Conservation (phyloP, 2,113 vertebrate species). For the Tauraco erythrolophus region DNA sequence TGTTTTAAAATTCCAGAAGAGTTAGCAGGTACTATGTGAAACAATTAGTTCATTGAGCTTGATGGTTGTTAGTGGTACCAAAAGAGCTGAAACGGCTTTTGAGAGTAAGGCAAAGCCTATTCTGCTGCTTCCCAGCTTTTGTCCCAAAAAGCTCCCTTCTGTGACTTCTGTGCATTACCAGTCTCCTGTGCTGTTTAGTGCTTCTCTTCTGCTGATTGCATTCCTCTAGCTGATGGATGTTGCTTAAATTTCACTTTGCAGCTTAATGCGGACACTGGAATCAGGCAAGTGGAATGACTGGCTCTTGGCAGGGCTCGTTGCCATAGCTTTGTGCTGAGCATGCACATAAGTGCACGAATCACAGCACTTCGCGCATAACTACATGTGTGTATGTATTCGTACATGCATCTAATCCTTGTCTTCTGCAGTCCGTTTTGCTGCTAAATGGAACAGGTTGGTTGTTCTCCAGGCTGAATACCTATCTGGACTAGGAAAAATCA, state of each 20-base stretch:
- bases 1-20: neutral
- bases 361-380: accelerated
- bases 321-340: neutral
- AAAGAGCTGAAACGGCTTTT: neutral
- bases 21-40: neutral
- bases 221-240: neutral
- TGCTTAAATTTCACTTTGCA: slow-evolving; percentile 42
- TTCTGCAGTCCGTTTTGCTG: neutral
- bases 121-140: neutral
- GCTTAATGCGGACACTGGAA: accelerated
- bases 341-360: accelerated
- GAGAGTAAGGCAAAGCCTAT: neutral
- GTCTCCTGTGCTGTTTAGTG: neutral
- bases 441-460: neutral
- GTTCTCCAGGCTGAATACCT: neutral
- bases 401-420: accelerated
- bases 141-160: neutral
- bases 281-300: slow-evolving; percentile 38
- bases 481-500: neutral
- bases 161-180: neutral
- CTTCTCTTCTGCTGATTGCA: neutral
- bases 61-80: neutral
- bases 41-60: neutral
- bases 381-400: accelerated
- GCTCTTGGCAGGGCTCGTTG: neutral